Evolutionary conservation across 2,888 invertebrate species (phyloP).

Genomic region (Chorisops tibialis): DNA sequence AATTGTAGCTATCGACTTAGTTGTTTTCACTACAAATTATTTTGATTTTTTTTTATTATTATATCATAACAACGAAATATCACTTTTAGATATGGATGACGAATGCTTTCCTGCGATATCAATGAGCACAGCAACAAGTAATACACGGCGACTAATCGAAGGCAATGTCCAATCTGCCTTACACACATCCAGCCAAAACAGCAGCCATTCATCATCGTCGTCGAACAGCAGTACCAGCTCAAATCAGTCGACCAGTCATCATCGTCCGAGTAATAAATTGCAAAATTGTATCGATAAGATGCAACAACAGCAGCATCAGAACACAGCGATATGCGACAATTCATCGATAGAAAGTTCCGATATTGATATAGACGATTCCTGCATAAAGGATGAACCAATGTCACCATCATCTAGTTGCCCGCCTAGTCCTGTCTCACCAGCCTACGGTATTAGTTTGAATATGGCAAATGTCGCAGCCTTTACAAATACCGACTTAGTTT

Average conservation of each 20-base stretch:
- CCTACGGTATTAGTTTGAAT: constrained; percentile 41
- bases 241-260: constrained; percentile 21
- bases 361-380: constrained; percentile 50
- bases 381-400: constrained; percentile 74
- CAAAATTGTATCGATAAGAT: constrained; percentile 34
- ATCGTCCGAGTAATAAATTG: constrained; percentile 26
- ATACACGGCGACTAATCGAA: constrained; percentile 39
- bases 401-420: constrained; percentile 72
- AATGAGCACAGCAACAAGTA: constrained; percentile 60
- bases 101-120: constrained; percentile 83
- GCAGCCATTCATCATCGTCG: constrained; percentile 12
- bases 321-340: constrained; percentile 40
- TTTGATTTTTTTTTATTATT: too few relatives aligned
- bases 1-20: too few relatives aligned
- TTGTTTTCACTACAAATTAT: neutral
- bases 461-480: constrained; percentile 52
- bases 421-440: constrained; percentile 57
- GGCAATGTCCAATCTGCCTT: neutral
- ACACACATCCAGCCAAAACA: constrained; percentile 14
- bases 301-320: constrained; percentile 38
- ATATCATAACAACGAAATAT: too few relatives aligned
- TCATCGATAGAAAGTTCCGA: constrained; percentile 41
- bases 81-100: constrained; percentile 85
- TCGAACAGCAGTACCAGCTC: constrained; percentile 27
- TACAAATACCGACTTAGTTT: constrained; percentile 60